A percentile compares a stretch with the other conserved stretches of the same genome.
Evolutionary conservation across 2,888 invertebrate genomes (phyloP).

Genomic region (Melinaea marsaeus): DNA sequence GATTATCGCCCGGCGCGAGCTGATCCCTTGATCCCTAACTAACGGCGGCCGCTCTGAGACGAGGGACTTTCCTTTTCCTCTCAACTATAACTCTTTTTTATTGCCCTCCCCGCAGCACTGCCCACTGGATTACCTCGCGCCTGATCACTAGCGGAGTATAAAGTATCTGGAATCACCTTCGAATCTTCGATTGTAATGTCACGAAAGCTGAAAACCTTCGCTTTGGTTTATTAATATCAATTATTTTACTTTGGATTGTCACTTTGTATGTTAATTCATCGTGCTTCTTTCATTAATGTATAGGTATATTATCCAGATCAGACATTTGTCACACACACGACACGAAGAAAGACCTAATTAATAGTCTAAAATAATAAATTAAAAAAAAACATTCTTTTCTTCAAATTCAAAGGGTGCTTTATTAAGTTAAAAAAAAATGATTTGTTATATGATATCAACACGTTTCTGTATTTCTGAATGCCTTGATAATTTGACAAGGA

Average conservation of each 20-base stretch:
- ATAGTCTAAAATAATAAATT: too few relatives aligned
- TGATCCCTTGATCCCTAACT: conserved; percentile 76
- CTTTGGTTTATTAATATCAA: neutral
- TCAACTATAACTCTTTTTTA: conserved; percentile 79
- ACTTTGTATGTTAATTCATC: too few relatives aligned
- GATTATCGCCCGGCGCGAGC: conserved; percentile 73
- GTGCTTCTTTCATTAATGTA: too few relatives aligned
- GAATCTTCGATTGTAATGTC: conserved; percentile 13
- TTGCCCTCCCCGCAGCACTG: conserved; percentile 63
- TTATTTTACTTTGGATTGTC: neutral
- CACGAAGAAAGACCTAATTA: too few relatives aligned
- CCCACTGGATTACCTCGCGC: conserved; percentile 66
- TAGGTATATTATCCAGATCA: too few relatives aligned
- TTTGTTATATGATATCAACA: too few relatives aligned
- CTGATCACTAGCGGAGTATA: conserved; percentile 36
- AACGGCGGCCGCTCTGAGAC: conserved; percentile 63
- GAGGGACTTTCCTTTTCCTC: conserved; percentile 74
- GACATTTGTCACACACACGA: too few relatives aligned
- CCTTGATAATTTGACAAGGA: too few relatives aligned
- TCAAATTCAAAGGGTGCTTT: too few relatives aligned
- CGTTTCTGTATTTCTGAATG: too few relatives aligned
- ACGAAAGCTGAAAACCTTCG: neutral
- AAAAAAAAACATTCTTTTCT: too few relatives aligned
- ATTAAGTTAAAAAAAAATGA: too few relatives aligned
- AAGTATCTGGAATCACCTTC: conserved; percentile 31